These are phyloP conservation scores for Diceros bicornis DNA, from an alignment of 2,797 vertebrate genomes.

Conservation along the genomic window DNA sequence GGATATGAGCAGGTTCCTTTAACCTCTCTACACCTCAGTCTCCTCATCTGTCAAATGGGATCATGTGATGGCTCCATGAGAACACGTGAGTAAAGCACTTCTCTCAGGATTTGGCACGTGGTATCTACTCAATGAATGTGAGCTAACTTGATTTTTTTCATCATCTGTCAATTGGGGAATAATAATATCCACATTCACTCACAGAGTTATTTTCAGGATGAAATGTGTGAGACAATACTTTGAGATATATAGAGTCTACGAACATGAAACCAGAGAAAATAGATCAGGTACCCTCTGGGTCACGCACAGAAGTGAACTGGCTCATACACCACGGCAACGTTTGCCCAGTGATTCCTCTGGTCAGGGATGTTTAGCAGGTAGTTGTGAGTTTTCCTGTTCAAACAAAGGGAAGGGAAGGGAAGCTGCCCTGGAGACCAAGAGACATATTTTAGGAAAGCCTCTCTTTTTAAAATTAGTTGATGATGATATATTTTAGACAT, in stretches of 20 bases:
- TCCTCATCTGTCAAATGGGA: not conserved
- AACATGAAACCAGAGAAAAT: not conserved
- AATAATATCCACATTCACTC: slow-evolving; percentile 53
- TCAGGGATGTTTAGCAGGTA: not conserved
- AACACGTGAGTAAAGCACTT: not conserved
- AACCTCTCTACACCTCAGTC: not conserved
- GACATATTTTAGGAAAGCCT: not conserved
- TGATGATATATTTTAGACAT: not conserved
- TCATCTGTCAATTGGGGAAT: slow-evolving; percentile 39
- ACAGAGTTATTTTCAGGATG: slow-evolving; percentile 55
- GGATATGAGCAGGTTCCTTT: not conserved
- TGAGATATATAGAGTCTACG: slow-evolving; percentile 42
- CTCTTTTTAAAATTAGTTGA: not conserved
- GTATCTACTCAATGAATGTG: not conserved
- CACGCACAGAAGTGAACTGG: not conserved
- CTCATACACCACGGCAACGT: not conserved
- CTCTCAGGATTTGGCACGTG: not conserved
- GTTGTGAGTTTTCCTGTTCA: not conserved
- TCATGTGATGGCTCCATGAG: not conserved
- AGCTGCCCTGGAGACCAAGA: not conserved
- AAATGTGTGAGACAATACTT: slow-evolving; percentile 72
- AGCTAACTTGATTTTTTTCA: not conserved
- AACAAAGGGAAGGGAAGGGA: not conserved
- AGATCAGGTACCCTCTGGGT: slow-evolving; percentile 19
- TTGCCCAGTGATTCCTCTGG: not conserved